These are phyloP conservation scores for Rhizomys pruinosus DNA, from an alignment of 2,113 vertebrate genomes.

Conservation along the genomic window DNA sequence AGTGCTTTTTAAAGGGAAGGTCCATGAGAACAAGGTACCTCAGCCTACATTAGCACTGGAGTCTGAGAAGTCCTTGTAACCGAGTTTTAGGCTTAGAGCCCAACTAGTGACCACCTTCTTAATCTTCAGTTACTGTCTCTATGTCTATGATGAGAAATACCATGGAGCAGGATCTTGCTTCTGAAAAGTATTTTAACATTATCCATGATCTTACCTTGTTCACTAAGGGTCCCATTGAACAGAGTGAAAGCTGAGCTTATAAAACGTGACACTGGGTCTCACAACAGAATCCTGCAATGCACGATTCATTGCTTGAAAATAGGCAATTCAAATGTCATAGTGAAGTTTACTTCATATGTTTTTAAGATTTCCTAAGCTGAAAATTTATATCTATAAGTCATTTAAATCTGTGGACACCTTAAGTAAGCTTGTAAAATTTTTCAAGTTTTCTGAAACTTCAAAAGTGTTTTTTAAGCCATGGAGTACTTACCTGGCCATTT, in stretches of 20 bases:
- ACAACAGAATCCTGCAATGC: neutral
- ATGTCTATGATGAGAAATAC: neutral
- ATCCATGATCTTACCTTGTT: neutral
- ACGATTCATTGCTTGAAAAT: neutral
- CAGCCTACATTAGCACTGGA: neutral
- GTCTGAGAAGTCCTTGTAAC: neutral
- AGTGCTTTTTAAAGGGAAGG: neutral
- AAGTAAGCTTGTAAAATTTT: neutral
- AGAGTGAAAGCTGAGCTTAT: neutral
- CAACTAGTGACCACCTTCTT: neutral
- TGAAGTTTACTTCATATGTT: neutral
- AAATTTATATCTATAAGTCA: neutral
- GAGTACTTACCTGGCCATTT: conserved; percentile 90
- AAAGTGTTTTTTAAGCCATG: neutral
- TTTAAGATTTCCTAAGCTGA: neutral
- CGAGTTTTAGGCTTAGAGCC: neutral
- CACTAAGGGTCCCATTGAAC: neutral
- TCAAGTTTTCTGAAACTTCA: too few species aligned
- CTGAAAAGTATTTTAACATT: conserved; percentile 34
- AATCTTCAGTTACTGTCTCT: neutral
- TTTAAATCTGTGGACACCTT: conserved; percentile 23
- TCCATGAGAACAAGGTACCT: neutral
- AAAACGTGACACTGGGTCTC: neutral
- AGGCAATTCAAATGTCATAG: neutral
- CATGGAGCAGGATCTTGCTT: neutral